Percentiles rank a stretch among this genome's conserved stretches.
phyloP scores from a whole-genome alignment of 2,888 invertebrate species.

The Cecidostiba fungosa region DNA sequence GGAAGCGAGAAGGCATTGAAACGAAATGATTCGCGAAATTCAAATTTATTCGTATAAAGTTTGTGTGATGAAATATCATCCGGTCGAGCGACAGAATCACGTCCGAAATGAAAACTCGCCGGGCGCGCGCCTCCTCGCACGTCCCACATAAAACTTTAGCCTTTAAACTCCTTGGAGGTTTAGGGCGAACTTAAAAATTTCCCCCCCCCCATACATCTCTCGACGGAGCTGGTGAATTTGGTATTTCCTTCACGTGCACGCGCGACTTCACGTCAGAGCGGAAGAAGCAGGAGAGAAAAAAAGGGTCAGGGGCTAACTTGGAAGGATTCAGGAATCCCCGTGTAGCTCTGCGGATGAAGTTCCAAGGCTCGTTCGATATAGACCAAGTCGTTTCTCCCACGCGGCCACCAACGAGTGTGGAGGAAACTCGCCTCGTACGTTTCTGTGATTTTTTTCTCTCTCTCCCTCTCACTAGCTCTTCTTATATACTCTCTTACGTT shows the following conservation, averaged over 20 bases:
- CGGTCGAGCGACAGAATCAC: neutral
- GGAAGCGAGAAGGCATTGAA: neutral
- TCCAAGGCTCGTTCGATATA: constrained; percentile 36
- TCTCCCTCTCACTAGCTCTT: neutral
- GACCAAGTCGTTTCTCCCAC: constrained; percentile 23
- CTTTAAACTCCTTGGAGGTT: constrained; percentile 6
- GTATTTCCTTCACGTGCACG: constrained; percentile 26
- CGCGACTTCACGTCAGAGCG: neutral
- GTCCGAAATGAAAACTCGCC: constrained; percentile 1
- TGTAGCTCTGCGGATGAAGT: constrained; percentile 1
- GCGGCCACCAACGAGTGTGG: neutral
- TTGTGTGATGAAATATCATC: neutral
- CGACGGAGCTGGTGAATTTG: neutral
- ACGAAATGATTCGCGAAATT: neutral
- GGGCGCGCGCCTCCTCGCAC: neutral
- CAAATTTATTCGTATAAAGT: neutral
- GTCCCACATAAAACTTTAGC: neutral
- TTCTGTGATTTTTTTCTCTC: constrained; percentile 33
- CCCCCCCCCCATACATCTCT: neutral
- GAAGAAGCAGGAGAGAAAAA: constrained; percentile 11
- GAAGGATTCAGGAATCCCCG: constrained; percentile 45
- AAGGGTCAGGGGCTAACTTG: constrained; percentile 42
- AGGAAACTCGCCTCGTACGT: neutral
- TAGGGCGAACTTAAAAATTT: neutral
- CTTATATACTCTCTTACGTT: neutral